Evolutionary conservation across 2,888 invertebrate genomes (phyloP), one percentile per base, ranked within the genome.

Genomic region (Ormyrus labotus): DNA sequence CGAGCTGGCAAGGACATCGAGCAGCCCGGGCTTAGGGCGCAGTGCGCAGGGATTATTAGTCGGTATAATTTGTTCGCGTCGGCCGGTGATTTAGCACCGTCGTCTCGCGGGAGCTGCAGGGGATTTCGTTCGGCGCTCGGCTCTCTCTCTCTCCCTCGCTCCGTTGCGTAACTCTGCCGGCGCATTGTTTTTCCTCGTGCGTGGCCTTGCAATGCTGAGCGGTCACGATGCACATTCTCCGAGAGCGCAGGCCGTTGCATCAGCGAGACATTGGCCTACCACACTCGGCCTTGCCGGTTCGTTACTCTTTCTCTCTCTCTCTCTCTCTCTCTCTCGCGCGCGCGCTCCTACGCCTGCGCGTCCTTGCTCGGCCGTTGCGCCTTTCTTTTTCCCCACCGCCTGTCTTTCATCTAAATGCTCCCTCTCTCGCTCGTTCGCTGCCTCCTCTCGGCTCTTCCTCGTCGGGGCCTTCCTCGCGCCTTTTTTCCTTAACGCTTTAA

Each of bases 261-360:
- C 67, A 60, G 34, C 88, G 88, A 90, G 90, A 90, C 90, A 89
- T 90, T 90, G 90, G 89, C 81, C 81, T 81, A 78, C 79, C 68
- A 78, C 89, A 87, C 87, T 87, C 88, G 89, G 89, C 90, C 89
- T 90, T 90, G 90, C 89, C 89, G 89, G 89, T 90, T 90, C 90
- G 89, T 90, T 90, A 89, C 90, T 89, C 90, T 88, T 88, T 88
- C 89, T 83, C 86, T 83, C 65, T 47, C 60, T 82, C 83, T 83
- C 85, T 85, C 67, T 61, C 34, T 34, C 60, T 87, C 88, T 34
- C 2, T 4, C 34, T 0, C 34, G 34, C 34, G 87, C 87, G 87
- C 51, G 72, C 70, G 51, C 60, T 19, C 10, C 5, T 87, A 85
- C 84, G 85, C 86, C 83, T 86, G 83, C 84, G 84, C 86, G 84